Conservation (phyloP, 2,797 vertebrate genomes). For the Syndactyla subalaris region DNA sequence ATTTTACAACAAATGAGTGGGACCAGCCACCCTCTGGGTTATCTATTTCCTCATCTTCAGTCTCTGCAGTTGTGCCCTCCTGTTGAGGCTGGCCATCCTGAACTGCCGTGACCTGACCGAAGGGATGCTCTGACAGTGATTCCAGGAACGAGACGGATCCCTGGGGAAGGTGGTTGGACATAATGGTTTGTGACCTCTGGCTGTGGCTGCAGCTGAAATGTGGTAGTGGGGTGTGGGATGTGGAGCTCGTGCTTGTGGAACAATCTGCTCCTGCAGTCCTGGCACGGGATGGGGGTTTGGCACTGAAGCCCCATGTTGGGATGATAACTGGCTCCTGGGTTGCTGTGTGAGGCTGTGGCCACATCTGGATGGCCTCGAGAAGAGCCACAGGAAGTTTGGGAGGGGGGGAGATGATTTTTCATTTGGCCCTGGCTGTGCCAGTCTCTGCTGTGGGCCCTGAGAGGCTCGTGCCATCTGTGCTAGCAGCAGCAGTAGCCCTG, state of each 20-base stretch:
- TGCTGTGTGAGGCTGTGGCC: not conserved
- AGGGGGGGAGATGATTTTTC: not conserved
- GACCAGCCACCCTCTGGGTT: not conserved
- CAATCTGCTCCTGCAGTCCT: not conserved
- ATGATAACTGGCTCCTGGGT: not conserved
- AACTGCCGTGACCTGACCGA: not conserved
- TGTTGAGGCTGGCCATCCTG: not conserved
- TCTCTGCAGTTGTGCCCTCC: not conserved
- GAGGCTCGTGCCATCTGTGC: not conserved
- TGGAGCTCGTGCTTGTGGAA: slow-evolving; percentile 31
- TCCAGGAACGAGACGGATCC: slow-evolving; percentile 44
- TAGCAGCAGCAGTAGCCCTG: not conserved
- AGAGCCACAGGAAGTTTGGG: not conserved
- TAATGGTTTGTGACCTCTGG: slow-evolving; percentile 26
- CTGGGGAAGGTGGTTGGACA: slow-evolving; percentile 36
- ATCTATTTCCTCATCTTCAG: not conserved
- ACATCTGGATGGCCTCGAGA: not conserved
- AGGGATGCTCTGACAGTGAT: slow-evolving; percentile 20
- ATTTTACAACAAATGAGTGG: not conserved
- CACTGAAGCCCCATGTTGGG: not conserved
- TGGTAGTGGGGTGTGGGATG: not conserved
- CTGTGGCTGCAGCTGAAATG: slow-evolving; percentile 43
- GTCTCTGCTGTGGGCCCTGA: accelerated
- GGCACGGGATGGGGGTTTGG: not conserved
- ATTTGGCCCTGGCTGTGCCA: not conserved